A percentile compares a stretch with the other conserved stretches of the same genome.
These are phyloP conservation scores for Motacilla tschutschensis DNA, from an alignment of 2,113 vertebrate species.

Conservation along the genomic window DNA sequence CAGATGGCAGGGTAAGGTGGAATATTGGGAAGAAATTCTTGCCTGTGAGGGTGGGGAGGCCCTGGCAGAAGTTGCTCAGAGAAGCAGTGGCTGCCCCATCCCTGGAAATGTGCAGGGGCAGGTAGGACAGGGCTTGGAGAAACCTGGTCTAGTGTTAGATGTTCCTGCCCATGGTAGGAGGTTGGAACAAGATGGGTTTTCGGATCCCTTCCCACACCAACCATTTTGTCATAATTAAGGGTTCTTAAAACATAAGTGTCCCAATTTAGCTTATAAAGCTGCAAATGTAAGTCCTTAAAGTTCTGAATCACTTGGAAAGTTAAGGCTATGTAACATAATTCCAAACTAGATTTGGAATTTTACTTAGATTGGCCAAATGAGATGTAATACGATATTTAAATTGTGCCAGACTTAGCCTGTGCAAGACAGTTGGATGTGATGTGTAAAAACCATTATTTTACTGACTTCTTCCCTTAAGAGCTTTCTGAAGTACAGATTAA, in stretches of 20 bases:
- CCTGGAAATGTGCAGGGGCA: background rate
- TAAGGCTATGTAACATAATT: background rate
- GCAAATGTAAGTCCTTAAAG: background rate
- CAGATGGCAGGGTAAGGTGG: background rate
- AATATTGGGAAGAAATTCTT: background rate
- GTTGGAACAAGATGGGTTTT: background rate
- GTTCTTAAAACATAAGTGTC: background rate
- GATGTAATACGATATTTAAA: background rate
- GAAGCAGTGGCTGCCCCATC: background rate
- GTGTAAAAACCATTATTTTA: background rate
- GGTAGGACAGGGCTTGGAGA: background rate
- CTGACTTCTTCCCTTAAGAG: background rate
- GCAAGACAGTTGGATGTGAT: background rate
- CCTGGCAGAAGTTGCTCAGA: background rate
- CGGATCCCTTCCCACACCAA: background rate
- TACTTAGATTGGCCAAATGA: background rate
- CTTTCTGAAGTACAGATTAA: slow-evolving; percentile 24
- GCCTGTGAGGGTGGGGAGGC: background rate
- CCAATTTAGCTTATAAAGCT: background rate
- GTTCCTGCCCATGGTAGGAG: background rate
- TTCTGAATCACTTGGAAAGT: background rate
- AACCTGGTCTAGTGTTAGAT: background rate
- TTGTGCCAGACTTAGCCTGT: background rate
- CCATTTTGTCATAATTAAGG: background rate
- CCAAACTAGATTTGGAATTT: background rate